Percentiles rank a stretch among this genome's conserved stretches.
phyloP scores from a whole-genome alignment of 2,113 vertebrate genomes.

The Actinemys pallida region DNA sequence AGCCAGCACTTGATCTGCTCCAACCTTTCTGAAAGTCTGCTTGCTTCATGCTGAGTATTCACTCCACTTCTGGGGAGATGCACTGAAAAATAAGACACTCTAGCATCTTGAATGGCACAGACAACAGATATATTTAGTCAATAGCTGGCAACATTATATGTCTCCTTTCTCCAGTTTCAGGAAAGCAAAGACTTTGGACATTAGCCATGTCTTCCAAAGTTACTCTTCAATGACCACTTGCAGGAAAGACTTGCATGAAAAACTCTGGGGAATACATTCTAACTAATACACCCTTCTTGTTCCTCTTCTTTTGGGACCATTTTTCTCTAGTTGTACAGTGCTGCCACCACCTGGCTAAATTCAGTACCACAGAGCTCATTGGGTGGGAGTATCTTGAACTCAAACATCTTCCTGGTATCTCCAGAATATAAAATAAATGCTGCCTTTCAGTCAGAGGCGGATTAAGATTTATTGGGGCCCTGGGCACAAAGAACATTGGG shows the following conservation, averaged over 20 bases:
- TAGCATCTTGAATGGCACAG: not conserved
- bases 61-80: not conserved
- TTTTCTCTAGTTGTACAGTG: slow-evolving; percentile 5
- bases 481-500: too few species aligned
- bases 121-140: not conserved
- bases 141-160: not conserved
- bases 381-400: not conserved
- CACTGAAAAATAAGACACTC: not conserved
- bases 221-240: not conserved
- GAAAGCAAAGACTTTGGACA: not conserved
- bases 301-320: not conserved
- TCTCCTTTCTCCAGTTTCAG: not conserved
- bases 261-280: not conserved
- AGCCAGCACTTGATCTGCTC: not conserved
- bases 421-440: not conserved
- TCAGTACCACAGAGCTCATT: not conserved
- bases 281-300: not conserved
- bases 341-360: slow-evolving; percentile 58
- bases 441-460: not conserved
- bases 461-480: too few species aligned
- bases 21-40: not conserved
- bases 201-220: not conserved
- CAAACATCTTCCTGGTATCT: accelerated
- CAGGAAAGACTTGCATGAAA: not conserved
- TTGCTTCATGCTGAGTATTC: not conserved